phyloP scores from a whole-genome alignment of 2,888 invertebrate genomes.

The Lasius platythorax region DNA sequence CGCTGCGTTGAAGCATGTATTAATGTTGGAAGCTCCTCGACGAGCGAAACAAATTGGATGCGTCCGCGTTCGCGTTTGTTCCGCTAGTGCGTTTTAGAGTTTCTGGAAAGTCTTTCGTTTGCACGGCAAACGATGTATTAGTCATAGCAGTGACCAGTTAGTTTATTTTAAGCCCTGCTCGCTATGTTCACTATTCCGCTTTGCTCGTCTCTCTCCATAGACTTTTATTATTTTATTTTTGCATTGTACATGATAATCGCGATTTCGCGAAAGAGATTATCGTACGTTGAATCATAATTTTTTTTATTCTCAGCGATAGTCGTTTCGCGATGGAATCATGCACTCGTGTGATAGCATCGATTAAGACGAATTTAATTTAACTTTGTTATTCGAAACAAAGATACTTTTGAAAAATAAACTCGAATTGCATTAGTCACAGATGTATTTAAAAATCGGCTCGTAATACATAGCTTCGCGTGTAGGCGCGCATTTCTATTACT shows the following conservation, averaged over 20 bases:
- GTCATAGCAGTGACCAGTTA: slow-evolving; percentile 43
- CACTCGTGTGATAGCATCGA: neutral
- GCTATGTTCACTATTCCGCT: neutral
- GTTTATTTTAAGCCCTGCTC: slow-evolving; percentile 46
- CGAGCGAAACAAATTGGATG: slow-evolving; percentile 63
- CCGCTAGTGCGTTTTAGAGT: slow-evolving; percentile 49
- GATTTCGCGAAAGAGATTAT: neutral
- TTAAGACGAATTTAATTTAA: neutral
- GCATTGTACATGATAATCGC: neutral
- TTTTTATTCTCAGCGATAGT: neutral
- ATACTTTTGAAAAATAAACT: neutral
- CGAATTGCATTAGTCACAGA: neutral
- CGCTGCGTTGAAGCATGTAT: slow-evolving; percentile 61
- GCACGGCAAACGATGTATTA: slow-evolving; percentile 24
- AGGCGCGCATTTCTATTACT: neutral
- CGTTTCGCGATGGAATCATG: neutral
- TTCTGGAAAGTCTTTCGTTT: slow-evolving; percentile 45
- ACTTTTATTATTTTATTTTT: neutral
- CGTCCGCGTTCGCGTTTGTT: slow-evolving; percentile 31
- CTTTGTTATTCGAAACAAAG: neutral
- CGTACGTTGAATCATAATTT: neutral
- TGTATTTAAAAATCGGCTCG: neutral
- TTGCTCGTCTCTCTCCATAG: neutral
- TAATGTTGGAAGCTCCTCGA: slow-evolving; percentile 60
- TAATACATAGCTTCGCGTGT: neutral